Evolutionary conservation across 1,140 invertebrate genomes (phyloP).

Genomic region (Drosophila prosaltans): DNA sequence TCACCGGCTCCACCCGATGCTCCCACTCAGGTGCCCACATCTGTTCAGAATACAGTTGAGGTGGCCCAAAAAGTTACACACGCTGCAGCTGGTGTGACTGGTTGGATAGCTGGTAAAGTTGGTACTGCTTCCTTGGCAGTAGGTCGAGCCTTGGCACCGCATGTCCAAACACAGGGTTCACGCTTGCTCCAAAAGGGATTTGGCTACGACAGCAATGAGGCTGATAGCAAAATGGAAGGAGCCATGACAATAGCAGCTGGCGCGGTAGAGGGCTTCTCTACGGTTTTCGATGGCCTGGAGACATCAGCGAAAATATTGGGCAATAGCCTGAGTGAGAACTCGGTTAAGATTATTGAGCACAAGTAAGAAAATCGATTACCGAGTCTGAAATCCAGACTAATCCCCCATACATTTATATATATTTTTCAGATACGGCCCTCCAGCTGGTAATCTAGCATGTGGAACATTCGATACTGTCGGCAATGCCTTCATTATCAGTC

Average conservation of each 20-base stretch:
- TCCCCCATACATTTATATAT: neutral
- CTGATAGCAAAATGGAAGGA: slow-evolving; percentile 85
- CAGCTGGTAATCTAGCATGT: slow-evolving; percentile 85
- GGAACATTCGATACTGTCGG: slow-evolving; percentile 87
- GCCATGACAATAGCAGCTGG: slow-evolving; percentile 88
- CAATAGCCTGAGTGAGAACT: slow-evolving; percentile 87
- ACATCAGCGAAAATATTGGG: slow-evolving; percentile 87
- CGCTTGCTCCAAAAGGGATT: slow-evolving; percentile 85
- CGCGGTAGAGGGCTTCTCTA: slow-evolving; percentile 88
- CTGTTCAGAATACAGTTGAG: slow-evolving; percentile 85
- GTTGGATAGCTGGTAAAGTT: slow-evolving; percentile 87
- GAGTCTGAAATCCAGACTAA: neutral
- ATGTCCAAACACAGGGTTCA: slow-evolving; percentile 87
- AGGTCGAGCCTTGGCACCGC: slow-evolving; percentile 87
- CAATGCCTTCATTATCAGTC: slow-evolving; percentile 86
- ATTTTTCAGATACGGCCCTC: slow-evolving; percentile 86
- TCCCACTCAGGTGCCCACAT: slow-evolving; percentile 83
- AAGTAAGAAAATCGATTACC: slow-evolving; percentile 82
- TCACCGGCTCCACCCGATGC: slow-evolving; percentile 83
- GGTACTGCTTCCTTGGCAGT: slow-evolving; percentile 86
- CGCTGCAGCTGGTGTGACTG: slow-evolving; percentile 86
- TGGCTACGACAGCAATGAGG: slow-evolving; percentile 84
- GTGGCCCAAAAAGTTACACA: slow-evolving; percentile 87
- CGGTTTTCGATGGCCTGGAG: slow-evolving; percentile 88
- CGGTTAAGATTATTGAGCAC: slow-evolving; percentile 88